Percentiles rank a stretch among this genome's conserved stretches.
Conservation (phyloP, 2,113 vertebrate genomes). For the Lepisosteus osseus region DNA sequence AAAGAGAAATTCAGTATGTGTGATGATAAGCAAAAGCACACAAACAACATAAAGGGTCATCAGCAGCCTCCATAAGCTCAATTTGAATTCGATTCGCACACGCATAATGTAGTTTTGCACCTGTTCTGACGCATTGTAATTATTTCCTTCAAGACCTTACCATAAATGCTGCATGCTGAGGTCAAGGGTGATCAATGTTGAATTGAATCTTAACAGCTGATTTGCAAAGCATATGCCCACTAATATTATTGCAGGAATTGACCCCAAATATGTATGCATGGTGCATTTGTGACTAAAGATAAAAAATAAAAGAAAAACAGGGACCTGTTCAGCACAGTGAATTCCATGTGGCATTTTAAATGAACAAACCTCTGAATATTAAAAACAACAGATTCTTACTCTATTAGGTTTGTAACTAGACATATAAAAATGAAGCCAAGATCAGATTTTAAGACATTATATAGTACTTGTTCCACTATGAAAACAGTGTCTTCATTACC, state of each 20-base stretch:
- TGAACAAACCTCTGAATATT: no score
- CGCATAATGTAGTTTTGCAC: background rate
- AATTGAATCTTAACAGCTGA: background rate
- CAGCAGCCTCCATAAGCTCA: background rate
- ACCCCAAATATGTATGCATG: conserved; percentile 1
- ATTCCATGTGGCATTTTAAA: no score
- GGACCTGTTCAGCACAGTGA: no score
- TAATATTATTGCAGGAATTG: conserved; percentile 2
- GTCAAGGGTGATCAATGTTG: conserved; percentile 4
- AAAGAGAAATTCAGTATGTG: no score
- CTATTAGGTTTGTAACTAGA: no score
- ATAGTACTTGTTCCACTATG: no score
- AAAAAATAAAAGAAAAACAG: no score
- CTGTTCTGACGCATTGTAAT: conserved; percentile 3
- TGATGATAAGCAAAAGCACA: no score
- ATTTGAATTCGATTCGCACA: background rate
- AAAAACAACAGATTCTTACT: no score
- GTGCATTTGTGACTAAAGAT: background rate
- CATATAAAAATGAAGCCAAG: no score
- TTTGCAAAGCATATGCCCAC: conserved; percentile 9
- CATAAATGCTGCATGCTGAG: conserved; percentile 10
- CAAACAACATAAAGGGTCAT: background rate
- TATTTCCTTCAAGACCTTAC: background rate
- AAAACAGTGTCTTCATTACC: no score
- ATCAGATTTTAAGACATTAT: no score